A percentile compares a stretch with the other conserved stretches of the same genome.
These are phyloP conservation scores for Ptilodon capucinus DNA, from an alignment of 2,888 invertebrate genomes.

Conservation along the genomic window DNA sequence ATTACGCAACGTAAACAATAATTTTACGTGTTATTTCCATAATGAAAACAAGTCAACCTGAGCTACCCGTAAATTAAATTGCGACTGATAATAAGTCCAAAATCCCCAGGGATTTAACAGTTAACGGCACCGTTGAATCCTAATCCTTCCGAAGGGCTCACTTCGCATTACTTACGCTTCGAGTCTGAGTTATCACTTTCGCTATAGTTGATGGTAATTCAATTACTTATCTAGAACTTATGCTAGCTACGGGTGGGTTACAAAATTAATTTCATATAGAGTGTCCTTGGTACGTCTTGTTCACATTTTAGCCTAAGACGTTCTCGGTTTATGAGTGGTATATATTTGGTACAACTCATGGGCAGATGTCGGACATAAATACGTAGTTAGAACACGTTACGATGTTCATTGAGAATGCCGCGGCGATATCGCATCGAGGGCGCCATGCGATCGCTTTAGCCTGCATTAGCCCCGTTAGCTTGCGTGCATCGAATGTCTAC, in stretches of 20 bases:
- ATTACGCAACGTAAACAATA: slow-evolving; percentile 4
- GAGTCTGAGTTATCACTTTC: slow-evolving; percentile 28
- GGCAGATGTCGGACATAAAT: slow-evolving; percentile 8
- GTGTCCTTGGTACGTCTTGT: neutral
- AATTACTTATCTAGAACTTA: slow-evolving; percentile 28
- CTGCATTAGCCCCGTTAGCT: slow-evolving; percentile 48
- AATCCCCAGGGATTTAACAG: slow-evolving; percentile 29
- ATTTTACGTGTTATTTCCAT: slow-evolving; percentile 32
- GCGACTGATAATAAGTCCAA: slow-evolving; percentile 35
- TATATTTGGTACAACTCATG: slow-evolving; percentile 8
- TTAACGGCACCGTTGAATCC: slow-evolving; percentile 21
- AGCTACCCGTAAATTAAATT: slow-evolving; percentile 28
- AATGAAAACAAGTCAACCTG: slow-evolving; percentile 2
- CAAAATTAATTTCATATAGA: slow-evolving; percentile 2
- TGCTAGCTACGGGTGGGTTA: neutral
- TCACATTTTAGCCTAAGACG: too few relatives aligned
- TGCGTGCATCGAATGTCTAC: slow-evolving; percentile 27
- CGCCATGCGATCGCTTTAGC: slow-evolving; percentile 43
- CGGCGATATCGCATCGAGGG: slow-evolving; percentile 41
- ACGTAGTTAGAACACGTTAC: slow-evolving; percentile 14
- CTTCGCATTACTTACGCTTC: slow-evolving; percentile 15
- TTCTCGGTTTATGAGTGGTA: neutral
- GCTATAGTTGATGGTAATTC: slow-evolving; percentile 32
- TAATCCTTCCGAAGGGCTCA: slow-evolving; percentile 16
- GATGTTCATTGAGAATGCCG: slow-evolving; percentile 46